A percentile compares a stretch with the other conserved stretches of the same genome.
phyloP scores from a whole-genome alignment of 2,113 vertebrate genomes.

The Pygathrix nemaeus region DNA sequence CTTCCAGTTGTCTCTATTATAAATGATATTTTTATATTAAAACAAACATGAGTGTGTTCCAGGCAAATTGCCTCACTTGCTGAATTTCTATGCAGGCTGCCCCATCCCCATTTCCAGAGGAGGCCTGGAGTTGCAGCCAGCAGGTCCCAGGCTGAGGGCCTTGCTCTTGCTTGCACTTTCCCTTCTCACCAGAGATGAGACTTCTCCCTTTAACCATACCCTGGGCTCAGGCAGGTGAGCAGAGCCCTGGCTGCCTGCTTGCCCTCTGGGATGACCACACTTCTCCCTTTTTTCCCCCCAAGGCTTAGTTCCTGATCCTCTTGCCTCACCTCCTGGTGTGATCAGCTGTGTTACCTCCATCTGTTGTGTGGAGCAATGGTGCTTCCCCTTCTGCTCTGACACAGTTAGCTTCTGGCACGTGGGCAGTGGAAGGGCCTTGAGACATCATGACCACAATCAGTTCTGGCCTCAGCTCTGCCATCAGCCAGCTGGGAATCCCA shows the following conservation, averaged over 20 bases:
- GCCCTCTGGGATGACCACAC: neutral
- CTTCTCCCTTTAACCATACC: neutral
- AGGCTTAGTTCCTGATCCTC: neutral
- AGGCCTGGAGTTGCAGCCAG: neutral
- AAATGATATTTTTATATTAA: neutral
- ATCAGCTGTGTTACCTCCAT: neutral
- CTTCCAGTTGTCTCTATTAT: neutral
- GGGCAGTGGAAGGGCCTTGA: neutral
- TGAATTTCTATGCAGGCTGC: neutral
- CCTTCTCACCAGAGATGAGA: neutral
- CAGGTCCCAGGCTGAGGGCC: neutral
- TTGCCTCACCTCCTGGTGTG: neutral
- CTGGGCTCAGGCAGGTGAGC: neutral
- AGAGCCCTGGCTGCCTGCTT: neutral
- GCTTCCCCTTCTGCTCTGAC: neutral
- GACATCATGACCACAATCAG: neutral
- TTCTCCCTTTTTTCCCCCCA: neutral
- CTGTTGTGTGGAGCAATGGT: neutral
- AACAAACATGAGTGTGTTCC: neutral
- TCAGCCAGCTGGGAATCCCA: neutral
- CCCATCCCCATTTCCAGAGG: neutral
- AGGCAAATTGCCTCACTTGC: neutral
- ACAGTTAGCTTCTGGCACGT: fast-evolving
- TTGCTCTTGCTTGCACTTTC: neutral
- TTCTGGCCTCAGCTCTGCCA: neutral